phyloP scores from a whole-genome alignment of 1,140 invertebrate genomes.

The Conus ventricosus region DNA sequence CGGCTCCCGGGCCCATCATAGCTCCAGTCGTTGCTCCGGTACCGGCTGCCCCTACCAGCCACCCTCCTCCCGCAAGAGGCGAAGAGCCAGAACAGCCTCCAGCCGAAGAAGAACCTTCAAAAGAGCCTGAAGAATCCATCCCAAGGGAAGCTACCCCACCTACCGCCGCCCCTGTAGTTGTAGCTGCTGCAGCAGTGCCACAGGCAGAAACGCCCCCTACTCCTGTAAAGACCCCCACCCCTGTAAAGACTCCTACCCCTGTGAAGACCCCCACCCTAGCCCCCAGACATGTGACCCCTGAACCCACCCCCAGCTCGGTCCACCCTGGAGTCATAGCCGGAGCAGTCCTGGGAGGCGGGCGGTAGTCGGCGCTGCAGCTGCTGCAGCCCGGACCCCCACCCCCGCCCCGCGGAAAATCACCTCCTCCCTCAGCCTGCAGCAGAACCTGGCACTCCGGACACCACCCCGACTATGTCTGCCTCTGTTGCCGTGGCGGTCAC shows the following conservation, averaged over 20 bases:
- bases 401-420: neutral
- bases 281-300: no score
- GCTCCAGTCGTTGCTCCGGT: neutral
- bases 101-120: no score
- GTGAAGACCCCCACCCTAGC: neutral
- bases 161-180: neutral
- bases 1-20: neutral
- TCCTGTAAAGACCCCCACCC: neutral
- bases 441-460: neutral
- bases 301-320: neutral
- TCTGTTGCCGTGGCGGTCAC: neutral
- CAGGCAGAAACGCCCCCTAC: neutral
- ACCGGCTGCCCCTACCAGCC: neutral
- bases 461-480: neutral
- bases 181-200: neutral
- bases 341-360: neutral
- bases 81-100: neutral
- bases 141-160: neutral
- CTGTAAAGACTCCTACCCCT: neutral
- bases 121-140: neutral
- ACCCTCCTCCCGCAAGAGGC: neutral
- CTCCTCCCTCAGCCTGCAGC: neutral
- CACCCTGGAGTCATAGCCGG: neutral
- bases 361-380: neutral
- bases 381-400: neutral